A percentile compares a stretch with the other conserved stretches of the same genome.
Evolutionary conservation across 2,888 invertebrate genomes (phyloP).

Genomic region (Alloscopus bannaensis): DNA sequence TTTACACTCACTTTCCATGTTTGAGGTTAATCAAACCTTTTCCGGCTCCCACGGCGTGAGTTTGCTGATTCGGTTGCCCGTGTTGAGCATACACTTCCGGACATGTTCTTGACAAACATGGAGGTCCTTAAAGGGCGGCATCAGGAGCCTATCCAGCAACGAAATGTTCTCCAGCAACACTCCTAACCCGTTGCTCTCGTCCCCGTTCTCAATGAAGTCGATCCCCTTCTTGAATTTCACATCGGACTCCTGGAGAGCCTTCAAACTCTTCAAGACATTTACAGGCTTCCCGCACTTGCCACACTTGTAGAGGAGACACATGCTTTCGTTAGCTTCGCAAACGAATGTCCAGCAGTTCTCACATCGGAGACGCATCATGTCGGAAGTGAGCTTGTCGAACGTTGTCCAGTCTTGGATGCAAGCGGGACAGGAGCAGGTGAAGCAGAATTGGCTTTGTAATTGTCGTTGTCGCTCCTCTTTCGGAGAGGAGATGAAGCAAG

Average conservation of each 20-base stretch:
- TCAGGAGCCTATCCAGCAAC: conserved; percentile 77
- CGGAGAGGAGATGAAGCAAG: conserved; percentile 81
- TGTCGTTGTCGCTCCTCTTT: conserved; percentile 80
- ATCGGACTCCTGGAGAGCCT: conserved; percentile 70
- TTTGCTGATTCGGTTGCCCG: conserved; percentile 78
- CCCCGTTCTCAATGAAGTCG: conserved; percentile 74
- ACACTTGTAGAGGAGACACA: conserved; percentile 69
- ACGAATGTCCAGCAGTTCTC: conserved; percentile 67
- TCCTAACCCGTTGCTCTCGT: conserved; percentile 67
- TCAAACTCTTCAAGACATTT: conserved; percentile 70
- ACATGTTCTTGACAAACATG: conserved; percentile 85
- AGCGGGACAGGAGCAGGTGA: conserved; percentile 84
- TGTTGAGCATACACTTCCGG: conserved; percentile 82
- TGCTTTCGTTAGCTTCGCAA: conserved; percentile 61
- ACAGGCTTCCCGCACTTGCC: conserved; percentile 63
- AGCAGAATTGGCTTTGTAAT: conserved; percentile 78
- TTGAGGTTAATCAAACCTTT: conserved; percentile 30
- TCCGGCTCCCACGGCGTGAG: conserved; percentile 57
- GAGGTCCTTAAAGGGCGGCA: conserved; percentile 85
- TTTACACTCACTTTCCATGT: background rate
- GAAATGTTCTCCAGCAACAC: conserved; percentile 69
- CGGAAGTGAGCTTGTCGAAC: conserved; percentile 79
- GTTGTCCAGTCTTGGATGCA: conserved; percentile 87
- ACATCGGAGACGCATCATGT: conserved; percentile 69
- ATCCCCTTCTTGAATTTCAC: conserved; percentile 68